These are phyloP conservation scores for Harlomillsia oculata DNA, from an alignment of 1,140 invertebrate species.

Conservation along the genomic window DNA sequence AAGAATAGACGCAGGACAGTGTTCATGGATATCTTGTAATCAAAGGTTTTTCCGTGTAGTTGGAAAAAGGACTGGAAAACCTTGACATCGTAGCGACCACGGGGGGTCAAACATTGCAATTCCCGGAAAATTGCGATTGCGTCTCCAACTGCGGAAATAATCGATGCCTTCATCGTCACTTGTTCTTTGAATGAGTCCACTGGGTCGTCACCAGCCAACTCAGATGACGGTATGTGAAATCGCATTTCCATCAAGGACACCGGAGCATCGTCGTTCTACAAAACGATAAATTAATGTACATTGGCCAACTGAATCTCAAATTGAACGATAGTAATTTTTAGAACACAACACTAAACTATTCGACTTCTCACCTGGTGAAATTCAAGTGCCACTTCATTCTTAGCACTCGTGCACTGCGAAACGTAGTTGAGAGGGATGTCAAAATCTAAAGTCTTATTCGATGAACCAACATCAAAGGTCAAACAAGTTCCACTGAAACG, in stretches of 20 bases:
- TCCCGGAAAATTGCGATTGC: slow-evolving; percentile 94
- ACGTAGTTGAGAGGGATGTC: slow-evolving; percentile 94
- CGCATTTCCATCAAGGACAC: slow-evolving; percentile 89
- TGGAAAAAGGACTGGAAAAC: slow-evolving; percentile 96
- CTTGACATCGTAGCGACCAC: slow-evolving; percentile 99
- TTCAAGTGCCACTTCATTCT: slow-evolving; percentile 97
- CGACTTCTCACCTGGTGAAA: slow-evolving; percentile 71
- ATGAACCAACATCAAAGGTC: slow-evolving; percentile 86
- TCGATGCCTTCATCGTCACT: slow-evolving; percentile 92
- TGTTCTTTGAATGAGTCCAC: slow-evolving; percentile 92
- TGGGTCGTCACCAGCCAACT: slow-evolving; percentile 75
- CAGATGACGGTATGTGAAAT: slow-evolving; percentile 87
- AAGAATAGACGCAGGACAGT: slow-evolving; percentile 89
- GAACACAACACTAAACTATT: too few species aligned
- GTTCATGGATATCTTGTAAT: slow-evolving; percentile 98
- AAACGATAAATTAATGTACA: neutral
- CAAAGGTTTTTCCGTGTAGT: slow-evolving; percentile 98
- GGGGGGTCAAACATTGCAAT: slow-evolving; percentile 94
- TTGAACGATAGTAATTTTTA: neutral
- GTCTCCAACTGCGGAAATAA: slow-evolving; percentile 94
- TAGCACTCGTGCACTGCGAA: slow-evolving; percentile 90
- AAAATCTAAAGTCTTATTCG: slow-evolving; percentile 79
- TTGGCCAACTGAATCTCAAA: too few species aligned
- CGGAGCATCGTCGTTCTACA: slow-evolving; percentile 94
- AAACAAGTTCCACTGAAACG: slow-evolving; percentile 86